Evolutionary conservation across 92 coral and sea anemone genomes (phyloP).

Genomic region (Plumapathes pennacea): DNA sequence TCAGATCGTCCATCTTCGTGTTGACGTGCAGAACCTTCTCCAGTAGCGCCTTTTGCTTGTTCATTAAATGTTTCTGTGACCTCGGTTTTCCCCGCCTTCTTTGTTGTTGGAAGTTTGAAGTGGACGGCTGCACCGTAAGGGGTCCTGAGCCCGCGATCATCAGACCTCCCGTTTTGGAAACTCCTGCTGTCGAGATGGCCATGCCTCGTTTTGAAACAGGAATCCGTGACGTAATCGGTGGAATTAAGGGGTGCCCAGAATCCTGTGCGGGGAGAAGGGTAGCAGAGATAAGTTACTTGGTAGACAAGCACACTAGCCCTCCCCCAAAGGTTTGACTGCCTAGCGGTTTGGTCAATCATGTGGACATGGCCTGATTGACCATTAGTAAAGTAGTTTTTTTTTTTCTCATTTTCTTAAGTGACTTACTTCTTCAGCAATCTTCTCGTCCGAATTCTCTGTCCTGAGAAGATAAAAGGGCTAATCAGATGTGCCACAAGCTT

Average conservation of each 20-base stretch:
- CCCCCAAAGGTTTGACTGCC: too few species aligned
- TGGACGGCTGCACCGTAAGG: not conserved
- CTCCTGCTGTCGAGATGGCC: slow-evolving; percentile 16
- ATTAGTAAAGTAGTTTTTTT: too few species aligned
- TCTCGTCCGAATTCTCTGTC: too few species aligned
- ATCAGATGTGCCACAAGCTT: too few species aligned
- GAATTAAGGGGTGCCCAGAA: slow-evolving; percentile 20
- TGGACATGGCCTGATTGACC: too few species aligned
- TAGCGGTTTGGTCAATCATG: too few species aligned
- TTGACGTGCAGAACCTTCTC: slow-evolving; percentile 51
- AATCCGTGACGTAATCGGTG: slow-evolving; percentile 13
- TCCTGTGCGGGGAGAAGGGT: too few species aligned
- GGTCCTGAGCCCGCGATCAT: slow-evolving; percentile 24
- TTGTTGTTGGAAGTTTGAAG: not conserved
- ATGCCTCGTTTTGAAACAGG: slow-evolving; percentile 1
- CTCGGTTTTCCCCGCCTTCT: slow-evolving; percentile 49
- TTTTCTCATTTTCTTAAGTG: too few species aligned
- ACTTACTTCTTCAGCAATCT: too few species aligned
- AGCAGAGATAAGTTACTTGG: too few species aligned
- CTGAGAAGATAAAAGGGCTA: too few species aligned
- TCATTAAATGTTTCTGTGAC: slow-evolving; percentile 35
- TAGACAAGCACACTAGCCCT: too few species aligned
- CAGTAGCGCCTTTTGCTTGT: slow-evolving; percentile 47
- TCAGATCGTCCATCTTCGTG: slow-evolving; percentile 27
- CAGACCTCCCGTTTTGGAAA: slow-evolving; percentile 35